Conservation (phyloP, 2,888 invertebrate genomes). For the Trachelus stipa region DNA sequence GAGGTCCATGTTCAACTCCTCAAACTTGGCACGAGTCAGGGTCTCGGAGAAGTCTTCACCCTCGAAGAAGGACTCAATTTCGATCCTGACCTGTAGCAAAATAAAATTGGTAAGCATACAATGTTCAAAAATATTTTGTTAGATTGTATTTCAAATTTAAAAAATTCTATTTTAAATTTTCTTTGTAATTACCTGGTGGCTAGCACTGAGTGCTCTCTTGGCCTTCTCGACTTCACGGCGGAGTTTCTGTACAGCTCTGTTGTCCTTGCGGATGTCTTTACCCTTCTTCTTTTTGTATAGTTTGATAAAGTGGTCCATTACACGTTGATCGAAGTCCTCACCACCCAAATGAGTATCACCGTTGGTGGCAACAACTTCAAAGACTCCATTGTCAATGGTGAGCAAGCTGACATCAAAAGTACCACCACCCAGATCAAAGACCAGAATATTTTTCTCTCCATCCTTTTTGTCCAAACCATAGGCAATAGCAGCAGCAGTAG, state of each 20-base stretch:
- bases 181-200: slow-evolving; percentile 76
- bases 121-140: background rate
- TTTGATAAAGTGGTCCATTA: slow-evolving; percentile 99
- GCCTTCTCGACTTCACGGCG: slow-evolving; percentile 98
- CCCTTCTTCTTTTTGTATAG: slow-evolving; percentile 99
- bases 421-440: slow-evolving; percentile 99
- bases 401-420: slow-evolving; percentile 98
- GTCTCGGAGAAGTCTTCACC: slow-evolving; percentile 99
- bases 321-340: slow-evolving; percentile 98
- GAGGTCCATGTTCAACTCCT: slow-evolving; percentile 92
- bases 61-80: slow-evolving; percentile 98
- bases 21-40: slow-evolving; percentile 97
- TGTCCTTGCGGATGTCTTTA: slow-evolving; percentile 95
- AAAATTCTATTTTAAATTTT: background rate
- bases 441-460: slow-evolving; percentile 97
- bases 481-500: slow-evolving; percentile 96
- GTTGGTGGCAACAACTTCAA: slow-evolving; percentile 92
- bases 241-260: slow-evolving; percentile 94
- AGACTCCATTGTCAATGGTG: slow-evolving; percentile 98
- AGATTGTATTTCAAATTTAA: background rate
- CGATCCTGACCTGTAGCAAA: slow-evolving; percentile 82
- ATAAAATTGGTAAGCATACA: background rate
- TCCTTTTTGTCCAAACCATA: slow-evolving; percentile 97
- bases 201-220: slow-evolving; percentile 93
- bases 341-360: slow-evolving; percentile 99